phyloP scores from a whole-genome alignment of 2,888 invertebrate genomes.

The Xanthostigma xanthostigma region DNA sequence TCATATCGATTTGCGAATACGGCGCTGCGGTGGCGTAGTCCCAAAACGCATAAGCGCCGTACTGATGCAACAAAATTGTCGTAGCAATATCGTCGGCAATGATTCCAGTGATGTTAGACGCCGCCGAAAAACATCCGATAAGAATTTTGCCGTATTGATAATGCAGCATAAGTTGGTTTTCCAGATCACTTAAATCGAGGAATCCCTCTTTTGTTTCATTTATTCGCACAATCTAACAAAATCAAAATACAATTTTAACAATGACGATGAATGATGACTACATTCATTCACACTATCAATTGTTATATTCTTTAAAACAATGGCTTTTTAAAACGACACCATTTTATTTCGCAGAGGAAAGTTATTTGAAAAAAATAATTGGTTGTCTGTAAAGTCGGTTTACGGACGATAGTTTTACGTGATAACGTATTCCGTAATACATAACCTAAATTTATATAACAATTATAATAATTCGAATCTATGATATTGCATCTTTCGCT shows the following conservation, averaged over 20 bases:
- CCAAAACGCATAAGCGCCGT: slow-evolving; percentile 77
- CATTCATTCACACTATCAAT: no score
- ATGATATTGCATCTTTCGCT: no score
- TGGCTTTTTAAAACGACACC: no score
- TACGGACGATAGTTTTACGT: no score
- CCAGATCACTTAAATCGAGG: slow-evolving; percentile 62
- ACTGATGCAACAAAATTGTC: slow-evolving; percentile 63
- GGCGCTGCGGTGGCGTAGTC: slow-evolving; percentile 80
- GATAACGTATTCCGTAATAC: no score
- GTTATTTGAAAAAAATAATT: no score
- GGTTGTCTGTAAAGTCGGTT: no score
- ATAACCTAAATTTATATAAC: no score
- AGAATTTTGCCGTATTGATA: slow-evolving; percentile 46
- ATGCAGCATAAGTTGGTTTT: slow-evolving; percentile 49
- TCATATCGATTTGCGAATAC: slow-evolving; percentile 68
- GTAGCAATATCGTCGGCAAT: slow-evolving; percentile 70
- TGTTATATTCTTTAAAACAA: no score
- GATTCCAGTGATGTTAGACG: slow-evolving; percentile 82
- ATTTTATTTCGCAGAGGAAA: no score
- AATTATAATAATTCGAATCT: no score
- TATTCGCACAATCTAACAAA: slow-evolving; percentile 56
- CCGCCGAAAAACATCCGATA: slow-evolving; percentile 75
- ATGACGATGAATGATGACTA: no score
- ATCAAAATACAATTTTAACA: slow-evolving; percentile 4
- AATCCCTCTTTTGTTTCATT: slow-evolving; percentile 65